Evolutionary conservation across 1,140 invertebrate genomes (phyloP).

Genomic region (Drosophila fuyamai): DNA sequence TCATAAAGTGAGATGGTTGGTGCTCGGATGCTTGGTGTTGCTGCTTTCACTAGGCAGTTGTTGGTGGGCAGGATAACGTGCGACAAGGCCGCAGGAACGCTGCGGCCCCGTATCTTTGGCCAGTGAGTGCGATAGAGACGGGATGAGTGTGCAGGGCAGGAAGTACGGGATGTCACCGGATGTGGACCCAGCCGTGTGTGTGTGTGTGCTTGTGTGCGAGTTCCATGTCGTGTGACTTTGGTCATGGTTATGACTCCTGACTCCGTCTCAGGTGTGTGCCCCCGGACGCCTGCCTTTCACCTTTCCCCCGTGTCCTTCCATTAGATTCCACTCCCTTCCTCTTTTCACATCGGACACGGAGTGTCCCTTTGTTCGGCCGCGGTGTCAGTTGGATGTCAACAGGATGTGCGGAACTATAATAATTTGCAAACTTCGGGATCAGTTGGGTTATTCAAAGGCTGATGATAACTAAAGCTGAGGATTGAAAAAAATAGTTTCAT

Average conservation of each 20-base stretch:
- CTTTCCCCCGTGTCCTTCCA: slow-evolving; percentile 1
- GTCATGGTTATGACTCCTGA: slow-evolving; percentile 76
- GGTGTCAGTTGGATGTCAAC: slow-evolving; percentile 72
- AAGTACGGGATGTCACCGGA: slow-evolving; percentile 80
- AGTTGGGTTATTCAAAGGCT: not conserved
- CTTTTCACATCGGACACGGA: slow-evolving; percentile 14
- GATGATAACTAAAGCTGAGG: not conserved
- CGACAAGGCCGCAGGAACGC: slow-evolving; percentile 76
- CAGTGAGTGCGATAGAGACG: slow-evolving; percentile 9
- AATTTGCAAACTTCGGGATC: slow-evolving; percentile 54
- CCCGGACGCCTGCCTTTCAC: slow-evolving; percentile 28
- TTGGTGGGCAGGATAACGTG: slow-evolving; percentile 61
- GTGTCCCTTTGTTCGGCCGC: slow-evolving; percentile 60
- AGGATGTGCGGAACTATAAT: slow-evolving; percentile 69
- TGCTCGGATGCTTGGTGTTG: slow-evolving; percentile 31
- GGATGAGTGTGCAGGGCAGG: slow-evolving; percentile 39
- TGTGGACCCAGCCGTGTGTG: slow-evolving; percentile 59
- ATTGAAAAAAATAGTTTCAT: not conserved
- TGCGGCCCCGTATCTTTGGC: slow-evolving; percentile 37
- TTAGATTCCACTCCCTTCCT: not conserved
- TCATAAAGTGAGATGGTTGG: slow-evolving; percentile 49
- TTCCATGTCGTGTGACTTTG: slow-evolving; percentile 74
- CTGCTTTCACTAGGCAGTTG: slow-evolving; percentile 50
- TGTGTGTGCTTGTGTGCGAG: slow-evolving; percentile 33
- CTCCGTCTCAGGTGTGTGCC: slow-evolving; percentile 46